Evolutionary conservation across 1,140 invertebrate genomes (phyloP).

Genomic region (Mercenaria mercenaria): DNA sequence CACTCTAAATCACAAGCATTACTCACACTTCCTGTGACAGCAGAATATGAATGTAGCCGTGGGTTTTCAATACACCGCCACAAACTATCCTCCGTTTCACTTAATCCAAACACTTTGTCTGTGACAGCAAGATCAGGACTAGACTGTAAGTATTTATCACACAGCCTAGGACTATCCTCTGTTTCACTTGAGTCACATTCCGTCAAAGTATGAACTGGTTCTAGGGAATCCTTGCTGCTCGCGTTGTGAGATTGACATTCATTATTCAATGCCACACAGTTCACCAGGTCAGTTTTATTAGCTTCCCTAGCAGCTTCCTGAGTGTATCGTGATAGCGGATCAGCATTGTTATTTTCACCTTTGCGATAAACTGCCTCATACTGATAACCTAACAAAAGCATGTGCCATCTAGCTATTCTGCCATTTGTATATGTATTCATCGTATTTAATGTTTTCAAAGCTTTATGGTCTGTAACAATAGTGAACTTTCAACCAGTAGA

Average conservation of each 20-base stretch:
- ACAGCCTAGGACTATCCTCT: too few species aligned
- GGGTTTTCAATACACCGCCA: background rate
- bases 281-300: background rate
- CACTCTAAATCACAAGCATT: too few species aligned
- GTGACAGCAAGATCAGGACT: too few species aligned
- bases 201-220: too few species aligned
- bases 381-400: background rate
- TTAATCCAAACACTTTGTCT: too few species aligned
- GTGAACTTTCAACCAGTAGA: slow-evolving; percentile 17
- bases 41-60: background rate
- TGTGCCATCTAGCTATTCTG: slow-evolving; percentile 2
- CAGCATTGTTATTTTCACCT: background rate
- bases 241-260: too few species aligned
- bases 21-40: background rate
- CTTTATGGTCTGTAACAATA: slow-evolving; percentile 41
- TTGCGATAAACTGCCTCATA: slow-evolving; percentile 15
- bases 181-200: too few species aligned
- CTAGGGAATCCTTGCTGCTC: too few species aligned
- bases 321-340: background rate
- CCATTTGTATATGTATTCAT: background rate
- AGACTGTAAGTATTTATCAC: too few species aligned
- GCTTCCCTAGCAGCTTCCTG: background rate
- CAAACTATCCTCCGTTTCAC: background rate
- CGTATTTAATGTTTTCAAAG: background rate
- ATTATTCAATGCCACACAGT: background rate